Base-by-base conservation (phyloP, 2,888 invertebrate species). In the Phyllotreta cruciferae region DNA sequence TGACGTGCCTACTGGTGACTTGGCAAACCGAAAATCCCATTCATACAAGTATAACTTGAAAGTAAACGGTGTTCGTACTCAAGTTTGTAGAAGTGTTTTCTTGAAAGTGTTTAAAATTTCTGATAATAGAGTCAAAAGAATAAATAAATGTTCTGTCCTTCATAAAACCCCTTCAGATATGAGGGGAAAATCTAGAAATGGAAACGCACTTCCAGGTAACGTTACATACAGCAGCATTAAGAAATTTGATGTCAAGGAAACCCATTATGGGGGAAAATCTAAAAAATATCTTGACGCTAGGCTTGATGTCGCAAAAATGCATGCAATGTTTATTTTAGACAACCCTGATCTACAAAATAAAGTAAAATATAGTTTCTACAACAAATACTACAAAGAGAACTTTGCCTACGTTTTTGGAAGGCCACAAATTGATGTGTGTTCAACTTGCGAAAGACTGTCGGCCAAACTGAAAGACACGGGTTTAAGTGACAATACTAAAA, bases 261-360 rank as follows among this genome's bases (percentile, higher is more conserved):
- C 53, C 8, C 53, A 38, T 53, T 53, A 38, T 53, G 53, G 39
- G 8, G 53, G 53, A 11, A 37, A 38, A 53, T 1, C 8, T 38
- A 53, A 5, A 38, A 7, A 38, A 37, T 53, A 53, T 53, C 38
- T 53, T 37, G 53, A 38, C 38, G 53, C 38, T 37, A 38, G 38
- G 65, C 64, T 67, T 62, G 69, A 55, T 69, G 67, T 60, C n/a
- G 45, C 10, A 37, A 54, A 42, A 60, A 60, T 60, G 58, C 24
- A 41, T 58, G 50, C 11, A 41, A 36, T 58, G 50, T 58, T 49
- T 50, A 45, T 6, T 13, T 36, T 11, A 14, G 39, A 50, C 10
- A 36, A 58, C 34, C 49, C 47, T n/a, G n/a, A n/a, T n/a, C n/a
- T n/a, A 58, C 13, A 39, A 36, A 36, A 11, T 42, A 50, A 50